Conservation (phyloP, 1,140 invertebrate genomes). For the Drosophila melanica region DNA sequence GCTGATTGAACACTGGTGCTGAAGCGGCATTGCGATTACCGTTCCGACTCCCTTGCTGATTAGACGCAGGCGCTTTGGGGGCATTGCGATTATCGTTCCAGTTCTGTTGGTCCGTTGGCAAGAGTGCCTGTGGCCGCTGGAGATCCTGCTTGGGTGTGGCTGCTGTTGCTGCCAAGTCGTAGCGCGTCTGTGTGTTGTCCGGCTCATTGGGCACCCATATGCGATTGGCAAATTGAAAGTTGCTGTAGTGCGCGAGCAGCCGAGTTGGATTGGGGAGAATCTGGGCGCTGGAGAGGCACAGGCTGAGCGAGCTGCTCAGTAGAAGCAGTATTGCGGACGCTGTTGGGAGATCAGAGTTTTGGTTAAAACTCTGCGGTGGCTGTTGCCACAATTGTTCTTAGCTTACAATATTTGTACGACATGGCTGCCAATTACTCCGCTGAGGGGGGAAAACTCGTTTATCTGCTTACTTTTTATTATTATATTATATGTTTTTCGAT, state of each 20-base stretch:
- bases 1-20: not conserved
- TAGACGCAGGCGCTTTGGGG: not conserved
- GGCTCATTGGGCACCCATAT: not conserved
- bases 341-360: conserved; percentile 4
- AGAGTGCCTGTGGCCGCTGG: conserved; percentile 20
- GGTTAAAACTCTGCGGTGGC: conserved; percentile 15
- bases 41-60: conserved; percentile 7
- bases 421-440: conserved; percentile 49
- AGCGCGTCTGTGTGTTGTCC: no score
- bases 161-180: not conserved
- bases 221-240: not conserved
- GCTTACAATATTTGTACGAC: conserved; percentile 66
- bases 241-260: not conserved
- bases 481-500: not conserved
- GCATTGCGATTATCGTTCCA: conserved; percentile 7
- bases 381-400: conserved; percentile 10
- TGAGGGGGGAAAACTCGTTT: conserved; percentile 36
- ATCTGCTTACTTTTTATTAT: not conserved
- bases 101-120: not conserved
- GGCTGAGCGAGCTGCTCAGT: conserved; percentile 19
- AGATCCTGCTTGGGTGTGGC: not conserved
- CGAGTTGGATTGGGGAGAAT: not conserved
- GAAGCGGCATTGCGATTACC: not conserved
- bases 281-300: not conserved
- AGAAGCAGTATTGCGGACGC: conserved; percentile 30